phyloP scores from a whole-genome alignment of 1,140 invertebrate species.

The Nomia melanderi region DNA sequence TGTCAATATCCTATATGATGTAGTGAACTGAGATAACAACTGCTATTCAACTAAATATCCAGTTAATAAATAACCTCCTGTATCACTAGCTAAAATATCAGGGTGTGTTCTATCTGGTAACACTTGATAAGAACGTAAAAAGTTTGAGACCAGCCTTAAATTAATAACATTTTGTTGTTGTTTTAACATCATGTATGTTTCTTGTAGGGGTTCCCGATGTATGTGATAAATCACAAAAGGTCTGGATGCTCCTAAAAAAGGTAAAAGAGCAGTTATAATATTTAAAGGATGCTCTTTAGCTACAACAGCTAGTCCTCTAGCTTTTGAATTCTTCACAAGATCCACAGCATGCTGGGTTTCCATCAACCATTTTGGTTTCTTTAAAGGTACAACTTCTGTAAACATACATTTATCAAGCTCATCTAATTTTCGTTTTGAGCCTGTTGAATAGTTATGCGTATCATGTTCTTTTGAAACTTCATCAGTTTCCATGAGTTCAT shows the following conservation, averaged over 20 bases:
- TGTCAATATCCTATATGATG: not conserved
- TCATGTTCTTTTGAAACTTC: not conserved
- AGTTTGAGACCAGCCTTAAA: slow-evolving; percentile 91
- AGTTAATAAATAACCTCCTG: slow-evolving; percentile 88
- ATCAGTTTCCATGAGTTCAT: not conserved
- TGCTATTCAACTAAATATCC: slow-evolving; percentile 82
- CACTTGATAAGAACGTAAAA: slow-evolving; percentile 94
- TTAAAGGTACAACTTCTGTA: slow-evolving; percentile 54
- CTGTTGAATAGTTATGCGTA: not conserved
- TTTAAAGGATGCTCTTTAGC: slow-evolving; percentile 92
- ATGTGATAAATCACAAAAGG: slow-evolving; percentile 92
- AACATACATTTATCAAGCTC: slow-evolving; percentile 9
- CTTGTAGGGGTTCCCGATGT: slow-evolving; percentile 90
- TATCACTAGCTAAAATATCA: slow-evolving; percentile 88
- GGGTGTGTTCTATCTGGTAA: slow-evolving; percentile 92
- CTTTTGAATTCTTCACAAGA: slow-evolving; percentile 82
- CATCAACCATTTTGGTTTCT: slow-evolving; percentile 85
- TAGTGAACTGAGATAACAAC: not conserved
- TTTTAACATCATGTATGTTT: slow-evolving; percentile 90
- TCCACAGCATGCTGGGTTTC: slow-evolving; percentile 84
- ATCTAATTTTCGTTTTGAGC: slow-evolving; percentile 55
- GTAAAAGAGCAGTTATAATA: slow-evolving; percentile 88
- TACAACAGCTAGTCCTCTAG: slow-evolving; percentile 90
- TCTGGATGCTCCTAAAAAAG: slow-evolving; percentile 88
- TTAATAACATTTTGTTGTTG: slow-evolving; percentile 85